Evolutionary conservation across 2,797 vertebrate species (phyloP).

Genomic region (Falco berigora): DNA sequence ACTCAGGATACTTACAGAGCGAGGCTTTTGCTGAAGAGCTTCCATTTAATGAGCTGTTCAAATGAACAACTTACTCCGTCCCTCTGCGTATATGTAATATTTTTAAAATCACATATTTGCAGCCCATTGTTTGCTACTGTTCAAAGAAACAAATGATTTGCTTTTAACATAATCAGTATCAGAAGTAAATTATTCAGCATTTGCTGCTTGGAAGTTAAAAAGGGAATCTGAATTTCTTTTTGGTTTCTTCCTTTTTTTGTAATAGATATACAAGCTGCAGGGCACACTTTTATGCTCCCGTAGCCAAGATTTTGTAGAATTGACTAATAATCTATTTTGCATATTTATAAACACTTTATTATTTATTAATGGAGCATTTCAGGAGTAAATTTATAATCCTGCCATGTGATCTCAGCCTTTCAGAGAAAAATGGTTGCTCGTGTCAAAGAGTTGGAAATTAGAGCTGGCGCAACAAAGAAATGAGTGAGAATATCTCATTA

Average conservation of each 20-base stretch:
- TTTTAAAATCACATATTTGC: slow-evolving; percentile 44
- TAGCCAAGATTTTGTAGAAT: slow-evolving; percentile 58
- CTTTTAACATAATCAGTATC: slow-evolving; percentile 59
- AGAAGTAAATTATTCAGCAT: slow-evolving; percentile 61
- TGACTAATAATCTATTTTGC: slow-evolving; percentile 73
- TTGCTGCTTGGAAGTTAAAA: slow-evolving; percentile 55
- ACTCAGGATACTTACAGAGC: neutral
- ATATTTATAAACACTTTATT: slow-evolving; percentile 76
- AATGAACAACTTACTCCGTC: neutral
- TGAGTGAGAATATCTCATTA: slow-evolving; percentile 30
- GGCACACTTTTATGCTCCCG: slow-evolving; percentile 56
- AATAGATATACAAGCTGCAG: slow-evolving; percentile 50
- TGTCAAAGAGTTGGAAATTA: slow-evolving; percentile 30
- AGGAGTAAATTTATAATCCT: slow-evolving; percentile 66
- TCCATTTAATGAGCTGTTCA: slow-evolving; percentile 26
- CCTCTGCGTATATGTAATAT: neutral
- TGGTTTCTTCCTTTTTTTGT: slow-evolving; percentile 15
- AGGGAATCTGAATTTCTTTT: slow-evolving; percentile 58
- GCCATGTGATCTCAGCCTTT: slow-evolving; percentile 40
- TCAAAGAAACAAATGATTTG: slow-evolving; percentile 59
- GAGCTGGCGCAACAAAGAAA: neutral
- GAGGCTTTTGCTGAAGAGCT: neutral
- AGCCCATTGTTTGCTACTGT: neutral
- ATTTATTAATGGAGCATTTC: slow-evolving; percentile 70
- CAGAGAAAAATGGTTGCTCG: slow-evolving; percentile 26